Percentiles rank a stretch among this genome's conserved stretches.
Evolutionary conservation across 2,888 invertebrate species (phyloP).

Genomic region (Capitulum mitella): DNA sequence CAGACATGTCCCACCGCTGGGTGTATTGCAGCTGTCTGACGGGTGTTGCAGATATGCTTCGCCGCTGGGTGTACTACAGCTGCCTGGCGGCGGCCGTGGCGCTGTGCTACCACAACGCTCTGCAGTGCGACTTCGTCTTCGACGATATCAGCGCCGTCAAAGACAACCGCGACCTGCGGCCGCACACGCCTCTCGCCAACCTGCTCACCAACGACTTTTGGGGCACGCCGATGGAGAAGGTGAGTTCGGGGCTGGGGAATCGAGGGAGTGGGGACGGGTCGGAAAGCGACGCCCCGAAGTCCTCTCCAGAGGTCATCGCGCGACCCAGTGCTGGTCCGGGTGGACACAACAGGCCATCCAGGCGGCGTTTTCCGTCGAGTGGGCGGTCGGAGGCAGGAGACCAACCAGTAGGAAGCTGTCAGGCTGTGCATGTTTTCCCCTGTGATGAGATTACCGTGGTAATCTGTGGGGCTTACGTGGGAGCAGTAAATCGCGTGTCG

Average conservation of each 20-base stretch:
- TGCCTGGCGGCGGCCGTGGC: conserved; percentile 36
- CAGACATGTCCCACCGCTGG: not conserved
- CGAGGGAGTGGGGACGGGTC: too few relatives aligned
- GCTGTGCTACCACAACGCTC: conserved; percentile 65
- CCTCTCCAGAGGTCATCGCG: too few relatives aligned
- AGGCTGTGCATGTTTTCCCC: too few relatives aligned
- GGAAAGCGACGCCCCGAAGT: too few relatives aligned
- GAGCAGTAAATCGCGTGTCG: too few relatives aligned
- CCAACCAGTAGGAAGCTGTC: too few relatives aligned
- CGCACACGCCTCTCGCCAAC: conserved; percentile 81
- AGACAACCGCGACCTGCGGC: conserved; percentile 77
- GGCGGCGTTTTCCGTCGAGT: too few relatives aligned
- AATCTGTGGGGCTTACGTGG: too few relatives aligned
- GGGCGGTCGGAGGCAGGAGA: too few relatives aligned
- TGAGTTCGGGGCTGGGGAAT: conserved; percentile 42
- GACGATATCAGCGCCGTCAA: conserved; percentile 94
- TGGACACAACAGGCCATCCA: too few relatives aligned
- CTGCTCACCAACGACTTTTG: conserved; percentile 96
- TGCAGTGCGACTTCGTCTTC: conserved; percentile 80
- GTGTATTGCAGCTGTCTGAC: conserved; percentile 18
- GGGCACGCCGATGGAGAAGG: conserved; percentile 98
- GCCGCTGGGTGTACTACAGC: conserved; percentile 33
- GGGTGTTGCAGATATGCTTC: conserved; percentile 23
- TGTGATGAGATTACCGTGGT: too few relatives aligned
- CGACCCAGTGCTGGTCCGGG: too few relatives aligned